Base-by-base conservation (phyloP, 2,888 invertebrate species). In the Blastobasis adustella region DNA sequence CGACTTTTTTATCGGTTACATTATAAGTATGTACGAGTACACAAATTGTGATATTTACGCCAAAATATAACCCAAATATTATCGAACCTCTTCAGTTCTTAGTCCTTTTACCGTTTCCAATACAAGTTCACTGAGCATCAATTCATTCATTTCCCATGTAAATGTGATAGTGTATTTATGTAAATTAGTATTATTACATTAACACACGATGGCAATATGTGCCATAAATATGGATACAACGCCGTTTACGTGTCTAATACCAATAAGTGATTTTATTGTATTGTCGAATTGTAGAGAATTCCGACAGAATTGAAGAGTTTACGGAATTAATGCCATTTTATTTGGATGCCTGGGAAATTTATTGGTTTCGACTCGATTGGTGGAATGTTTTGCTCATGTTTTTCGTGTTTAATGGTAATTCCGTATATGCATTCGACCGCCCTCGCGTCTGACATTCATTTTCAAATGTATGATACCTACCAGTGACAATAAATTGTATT, bases 121-220 rank as follows among this genome's bases (percentile, higher is more conserved):
- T 23, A 23, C 58, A 62, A 47, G 58, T 66, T 66, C 65, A 73
- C 71, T 69, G 65, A 67, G 63, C 60, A 66, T 65, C 78, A 77
- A 79, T 82, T 80, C 80, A 80, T 84, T 82, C 78, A 77, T 80
- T 79, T 77, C 66, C 76, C 78, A 85, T 86, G 84, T 81, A 84
- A 86, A 86, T 86, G 76, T 84, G 77, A 85, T 85, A 82, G 82
- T 76, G 77, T 80, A 79, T 82, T 77, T 85, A 86, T 86, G 86
- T 84, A 81, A 85, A 87, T 87, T 73, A 69, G 69, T 68, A 75
- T 79, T 85, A 86, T 84, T 83, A 81, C 80, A 83, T 86, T 82
- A 82, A 23, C 76, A 70, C 67, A 67, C 70, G 72, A 82, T 76
- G 77, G 76, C 74, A 78, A 79, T 82, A 79, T 71, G 72, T 66